Conservation (phyloP, 2,888 invertebrate genomes). For the Melipona beecheii region DNA sequence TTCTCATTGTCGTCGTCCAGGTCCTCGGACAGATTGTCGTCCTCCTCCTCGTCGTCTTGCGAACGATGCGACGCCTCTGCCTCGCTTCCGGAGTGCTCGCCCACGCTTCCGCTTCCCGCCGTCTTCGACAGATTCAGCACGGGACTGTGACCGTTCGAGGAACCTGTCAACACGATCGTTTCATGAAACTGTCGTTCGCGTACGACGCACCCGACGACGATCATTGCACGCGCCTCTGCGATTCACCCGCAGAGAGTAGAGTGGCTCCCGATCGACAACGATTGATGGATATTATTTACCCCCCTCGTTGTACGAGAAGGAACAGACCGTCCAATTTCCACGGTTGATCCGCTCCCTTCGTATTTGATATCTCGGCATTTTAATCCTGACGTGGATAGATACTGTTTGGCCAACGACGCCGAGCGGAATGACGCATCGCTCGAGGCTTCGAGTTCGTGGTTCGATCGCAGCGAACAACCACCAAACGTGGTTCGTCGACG, state of each 20-base stretch:
- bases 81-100: slow-evolving; percentile 87
- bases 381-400: slow-evolving; percentile 84
- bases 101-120: slow-evolving; percentile 91
- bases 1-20: slow-evolving; percentile 94
- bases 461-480: neutral
- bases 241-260: neutral
- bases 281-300: slow-evolving; percentile 82
- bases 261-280: slow-evolving; percentile 64
- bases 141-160: slow-evolving; percentile 95
- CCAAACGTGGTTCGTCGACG: neutral
- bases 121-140: slow-evolving; percentile 96
- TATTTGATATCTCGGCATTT: slow-evolving; percentile 82
- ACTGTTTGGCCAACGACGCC: slow-evolving; percentile 80
- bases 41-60: slow-evolving; percentile 92
- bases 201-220: too few species aligned
- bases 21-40: slow-evolving; percentile 94
- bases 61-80: slow-evolving; percentile 88
- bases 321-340: slow-evolving; percentile 70
- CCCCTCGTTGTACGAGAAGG: slow-evolving; percentile 64
- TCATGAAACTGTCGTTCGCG: neutral
- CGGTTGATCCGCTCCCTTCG: slow-evolving; percentile 59
- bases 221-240: neutral
- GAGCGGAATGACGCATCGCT: slow-evolving; percentile 67
- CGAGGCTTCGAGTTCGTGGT: slow-evolving; percentile 42
- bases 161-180: slow-evolving; percentile 85